Evolutionary conservation across 2,113 vertebrate genomes (phyloP).

Genomic region (Callorhinus ursinus): DNA sequence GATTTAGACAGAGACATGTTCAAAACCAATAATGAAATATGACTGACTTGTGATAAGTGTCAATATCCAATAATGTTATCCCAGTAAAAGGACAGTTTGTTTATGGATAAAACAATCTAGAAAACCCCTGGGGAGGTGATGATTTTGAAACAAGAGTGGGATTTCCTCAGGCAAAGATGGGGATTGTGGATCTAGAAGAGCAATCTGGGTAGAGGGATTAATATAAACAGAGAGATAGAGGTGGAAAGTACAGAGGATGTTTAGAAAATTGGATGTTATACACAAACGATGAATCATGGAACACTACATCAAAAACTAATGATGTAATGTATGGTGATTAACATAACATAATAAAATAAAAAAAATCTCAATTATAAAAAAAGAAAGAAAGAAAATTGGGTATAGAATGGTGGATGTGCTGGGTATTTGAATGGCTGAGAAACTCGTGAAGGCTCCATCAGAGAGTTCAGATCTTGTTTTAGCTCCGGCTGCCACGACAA

Average conservation of each 20-base stretch:
- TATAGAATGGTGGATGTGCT: background rate
- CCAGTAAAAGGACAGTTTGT: background rate
- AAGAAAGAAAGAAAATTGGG: background rate
- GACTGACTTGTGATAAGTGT: background rate
- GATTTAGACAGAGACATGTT: background rate
- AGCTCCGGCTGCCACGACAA: background rate
- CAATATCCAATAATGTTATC: background rate
- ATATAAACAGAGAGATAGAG: background rate
- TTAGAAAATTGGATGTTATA: background rate
- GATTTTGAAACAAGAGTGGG: background rate
- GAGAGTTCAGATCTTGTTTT: background rate
- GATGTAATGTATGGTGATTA: too few species aligned
- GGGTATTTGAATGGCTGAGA: background rate
- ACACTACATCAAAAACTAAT: too few species aligned
- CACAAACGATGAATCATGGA: too few species aligned
- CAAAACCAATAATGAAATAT: background rate
- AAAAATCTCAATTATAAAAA: too few species aligned
- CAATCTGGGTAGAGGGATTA: background rate
- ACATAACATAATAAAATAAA: too few species aligned
- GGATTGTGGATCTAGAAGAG: background rate
- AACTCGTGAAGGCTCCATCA: background rate
- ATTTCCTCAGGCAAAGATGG: background rate
- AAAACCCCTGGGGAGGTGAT: background rate
- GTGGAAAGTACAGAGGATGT: background rate
- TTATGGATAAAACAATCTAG: background rate